Percentiles rank a stretch among this genome's conserved stretches.
Evolutionary conservation across 2,888 invertebrate genomes (phyloP).

Genomic region (Rhingia campestris): DNA sequence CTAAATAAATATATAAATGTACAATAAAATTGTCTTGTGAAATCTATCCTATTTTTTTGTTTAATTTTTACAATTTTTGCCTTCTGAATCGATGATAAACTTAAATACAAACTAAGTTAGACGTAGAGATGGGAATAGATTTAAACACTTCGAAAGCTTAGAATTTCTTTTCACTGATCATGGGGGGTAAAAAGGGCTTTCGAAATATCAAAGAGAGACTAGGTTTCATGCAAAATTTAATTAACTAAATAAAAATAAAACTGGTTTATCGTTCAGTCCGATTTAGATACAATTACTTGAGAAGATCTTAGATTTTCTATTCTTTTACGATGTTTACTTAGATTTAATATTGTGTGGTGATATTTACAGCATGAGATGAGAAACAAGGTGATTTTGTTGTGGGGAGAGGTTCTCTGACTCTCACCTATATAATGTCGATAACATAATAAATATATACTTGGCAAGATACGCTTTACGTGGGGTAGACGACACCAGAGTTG

Average conservation of each 20-base stretch:
- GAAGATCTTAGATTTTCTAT: slow-evolving; percentile 42
- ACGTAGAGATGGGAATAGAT: background rate
- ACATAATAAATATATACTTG: slow-evolving; percentile 17
- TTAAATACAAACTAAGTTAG: background rate
- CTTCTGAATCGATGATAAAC: slow-evolving; percentile 30
- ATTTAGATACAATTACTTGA: slow-evolving; percentile 18
- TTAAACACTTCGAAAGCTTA: slow-evolving; percentile 12
- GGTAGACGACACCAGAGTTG: background rate
- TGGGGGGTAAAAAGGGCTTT: slow-evolving; percentile 13
- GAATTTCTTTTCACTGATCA: background rate
- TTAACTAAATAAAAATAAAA: slow-evolving; percentile 27
- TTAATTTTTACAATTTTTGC: slow-evolving; percentile 34
- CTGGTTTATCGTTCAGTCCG: slow-evolving; percentile 13
- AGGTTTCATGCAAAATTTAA: slow-evolving; percentile 45
- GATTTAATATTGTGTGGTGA: background rate
- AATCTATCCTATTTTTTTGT: slow-evolving; percentile 1
- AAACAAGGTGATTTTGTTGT: slow-evolving; percentile 17
- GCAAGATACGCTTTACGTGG: slow-evolving; percentile 52
- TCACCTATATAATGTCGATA: background rate
- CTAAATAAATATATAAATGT: slow-evolving; percentile 53
- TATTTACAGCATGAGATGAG: slow-evolving; percentile 36
- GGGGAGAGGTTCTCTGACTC: slow-evolving; percentile 22
- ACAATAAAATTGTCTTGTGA: slow-evolving; percentile 2
- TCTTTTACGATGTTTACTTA: slow-evolving; percentile 13
- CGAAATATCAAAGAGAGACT: slow-evolving; percentile 53